These are phyloP conservation scores for Copsychus sechellarum DNA, from an alignment of 2,113 vertebrate genomes.

Conservation along the genomic window DNA sequence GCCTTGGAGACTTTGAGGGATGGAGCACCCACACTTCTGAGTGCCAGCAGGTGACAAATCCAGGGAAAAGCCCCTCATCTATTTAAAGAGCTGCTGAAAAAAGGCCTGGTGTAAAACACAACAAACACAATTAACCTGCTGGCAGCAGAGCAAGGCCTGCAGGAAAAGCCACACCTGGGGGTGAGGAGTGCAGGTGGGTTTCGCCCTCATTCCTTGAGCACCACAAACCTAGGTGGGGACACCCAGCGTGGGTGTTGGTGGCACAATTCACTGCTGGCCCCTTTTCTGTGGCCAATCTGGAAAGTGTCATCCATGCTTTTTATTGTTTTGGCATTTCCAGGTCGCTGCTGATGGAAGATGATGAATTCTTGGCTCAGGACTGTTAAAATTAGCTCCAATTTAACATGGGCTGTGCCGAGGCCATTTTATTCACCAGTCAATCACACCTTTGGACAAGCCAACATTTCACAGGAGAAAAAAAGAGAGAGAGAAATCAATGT, in stretches of 20 bases:
- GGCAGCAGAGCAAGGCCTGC: neutral
- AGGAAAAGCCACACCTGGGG: neutral
- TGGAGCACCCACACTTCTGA: neutral
- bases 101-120: neutral
- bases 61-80: neutral
- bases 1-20: neutral
- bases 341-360: neutral
- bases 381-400: neutral
- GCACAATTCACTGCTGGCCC: neutral
- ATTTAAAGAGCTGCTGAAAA: neutral
- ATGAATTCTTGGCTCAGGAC: neutral
- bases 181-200: neutral
- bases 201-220: rapidly evolving
- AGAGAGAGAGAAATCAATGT: slow-evolving; percentile 1
- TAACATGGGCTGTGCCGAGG: neutral
- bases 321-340: neutral
- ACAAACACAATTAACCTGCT: neutral
- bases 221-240: neutral
- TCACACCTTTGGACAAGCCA: neutral
- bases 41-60: neutral
- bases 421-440: neutral
- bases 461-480: neutral
- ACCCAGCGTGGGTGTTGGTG: rapidly evolving
- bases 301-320: rapidly evolving
- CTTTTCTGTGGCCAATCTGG: rapidly evolving